Evolutionary conservation across 2,797 vertebrate species (phyloP).

Genomic region (Schizopygopsis pylzovi): DNA sequence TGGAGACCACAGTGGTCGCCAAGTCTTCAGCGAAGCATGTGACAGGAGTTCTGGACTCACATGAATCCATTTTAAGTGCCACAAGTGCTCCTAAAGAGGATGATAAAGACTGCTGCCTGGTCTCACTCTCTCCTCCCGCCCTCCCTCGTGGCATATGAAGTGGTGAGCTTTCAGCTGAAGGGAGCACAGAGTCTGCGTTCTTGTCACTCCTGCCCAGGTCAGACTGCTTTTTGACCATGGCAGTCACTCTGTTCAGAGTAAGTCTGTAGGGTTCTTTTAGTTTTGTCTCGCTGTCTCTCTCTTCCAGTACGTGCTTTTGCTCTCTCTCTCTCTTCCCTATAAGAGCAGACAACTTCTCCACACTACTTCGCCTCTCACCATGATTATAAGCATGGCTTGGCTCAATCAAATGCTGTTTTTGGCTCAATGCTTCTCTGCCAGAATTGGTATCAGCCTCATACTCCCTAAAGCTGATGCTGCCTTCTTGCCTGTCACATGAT

Average conservation of each 20-base stretch:
- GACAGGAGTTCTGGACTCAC: conserved; percentile 81
- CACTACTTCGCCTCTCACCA: conserved; percentile 61
- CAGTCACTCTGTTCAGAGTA: conserved; percentile 63
- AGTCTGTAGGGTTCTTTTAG: conserved; percentile 72
- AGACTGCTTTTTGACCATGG: conserved; percentile 70
- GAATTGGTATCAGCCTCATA: conserved; percentile 65
- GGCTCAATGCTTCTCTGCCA: conserved; percentile 64
- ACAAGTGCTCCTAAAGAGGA: conserved; percentile 72
- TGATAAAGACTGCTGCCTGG: conserved; percentile 74
- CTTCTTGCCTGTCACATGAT: conserved; percentile 70
- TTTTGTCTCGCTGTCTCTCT: conserved; percentile 65
- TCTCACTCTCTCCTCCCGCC: conserved; percentile 69
- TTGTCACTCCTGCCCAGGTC: conserved; percentile 64
- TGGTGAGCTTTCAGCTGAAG: conserved; percentile 50
- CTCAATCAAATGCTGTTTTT: conserved; percentile 66
- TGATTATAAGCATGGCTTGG: conserved; percentile 61
- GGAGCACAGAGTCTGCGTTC: conserved; percentile 26
- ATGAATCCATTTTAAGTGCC: conserved; percentile 77
- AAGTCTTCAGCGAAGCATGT: conserved; percentile 95
- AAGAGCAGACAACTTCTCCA: conserved; percentile 65
- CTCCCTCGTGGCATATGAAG: conserved; percentile 66
- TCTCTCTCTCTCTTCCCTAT: conserved; percentile 64
- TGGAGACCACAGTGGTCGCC: conserved; percentile 95
- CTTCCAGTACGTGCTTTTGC: conserved; percentile 65
- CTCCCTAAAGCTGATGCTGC: conserved; percentile 62